Conservation (phyloP, 30 jellyfish, hydroid and myxozoan genomes). For the Aurelia aurita region DNA sequence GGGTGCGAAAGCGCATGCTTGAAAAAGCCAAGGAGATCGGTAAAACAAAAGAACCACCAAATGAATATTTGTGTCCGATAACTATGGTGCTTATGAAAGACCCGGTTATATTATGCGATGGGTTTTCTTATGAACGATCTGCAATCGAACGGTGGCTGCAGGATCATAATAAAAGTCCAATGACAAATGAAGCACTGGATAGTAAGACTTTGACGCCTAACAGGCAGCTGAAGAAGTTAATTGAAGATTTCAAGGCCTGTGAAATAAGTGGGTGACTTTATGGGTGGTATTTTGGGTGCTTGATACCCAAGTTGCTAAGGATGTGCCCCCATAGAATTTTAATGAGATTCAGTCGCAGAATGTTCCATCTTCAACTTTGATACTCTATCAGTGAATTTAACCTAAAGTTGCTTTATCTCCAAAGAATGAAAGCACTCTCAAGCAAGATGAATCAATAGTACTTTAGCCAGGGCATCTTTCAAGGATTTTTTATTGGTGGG, state of each 20-base stretch:
- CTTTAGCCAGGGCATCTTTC: too few relatives aligned
- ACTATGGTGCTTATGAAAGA: slow-evolving; percentile 67
- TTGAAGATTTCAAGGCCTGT: slow-evolving; percentile 53
- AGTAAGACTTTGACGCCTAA: slow-evolving; percentile 49
- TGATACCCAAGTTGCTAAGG: too few relatives aligned
- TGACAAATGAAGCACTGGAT: slow-evolving; percentile 53
- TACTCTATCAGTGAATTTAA: too few relatives aligned
- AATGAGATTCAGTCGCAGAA: too few relatives aligned
- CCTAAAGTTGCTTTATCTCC: too few relatives aligned
- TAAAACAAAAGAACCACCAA: slow-evolving; percentile 36
- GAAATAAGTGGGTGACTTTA: neutral
- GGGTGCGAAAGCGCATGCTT: slow-evolving; percentile 52
- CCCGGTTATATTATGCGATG: slow-evolving; percentile 63
- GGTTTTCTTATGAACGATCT: slow-evolving; percentile 57
- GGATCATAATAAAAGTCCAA: slow-evolving; percentile 49
- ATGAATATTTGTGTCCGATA: slow-evolving; percentile 67
- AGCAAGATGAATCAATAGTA: too few relatives aligned
- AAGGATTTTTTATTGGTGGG: too few relatives aligned
- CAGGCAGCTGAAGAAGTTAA: slow-evolving; percentile 67
- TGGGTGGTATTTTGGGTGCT: too few relatives aligned
- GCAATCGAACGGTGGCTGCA: slow-evolving; percentile 60
- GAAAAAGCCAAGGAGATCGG: slow-evolving; percentile 18
- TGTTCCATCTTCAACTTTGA: too few relatives aligned
- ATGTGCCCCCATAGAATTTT: too few relatives aligned
- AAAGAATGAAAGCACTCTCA: too few relatives aligned